Evolutionary conservation across 2,797 vertebrate genomes (phyloP).

Genomic region (Malurus splendens): DNA sequence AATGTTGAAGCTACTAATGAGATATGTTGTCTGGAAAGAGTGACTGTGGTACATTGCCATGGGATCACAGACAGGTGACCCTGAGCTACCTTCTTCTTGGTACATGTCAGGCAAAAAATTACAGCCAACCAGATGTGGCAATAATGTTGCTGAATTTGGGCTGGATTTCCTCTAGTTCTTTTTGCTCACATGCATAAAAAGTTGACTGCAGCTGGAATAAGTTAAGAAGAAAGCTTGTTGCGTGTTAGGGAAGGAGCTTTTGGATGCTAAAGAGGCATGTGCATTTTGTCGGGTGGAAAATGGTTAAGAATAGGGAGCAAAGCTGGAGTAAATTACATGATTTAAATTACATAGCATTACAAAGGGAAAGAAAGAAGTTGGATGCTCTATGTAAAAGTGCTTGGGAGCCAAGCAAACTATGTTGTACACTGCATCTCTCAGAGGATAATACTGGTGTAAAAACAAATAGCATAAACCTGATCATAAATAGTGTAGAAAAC

Average conservation of each 20-base stretch:
- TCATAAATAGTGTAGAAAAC: background rate
- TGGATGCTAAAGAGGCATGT: background rate
- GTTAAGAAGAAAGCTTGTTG: background rate
- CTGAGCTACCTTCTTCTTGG: background rate
- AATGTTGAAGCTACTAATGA: background rate
- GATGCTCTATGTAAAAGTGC: background rate
- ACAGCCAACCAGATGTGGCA: background rate
- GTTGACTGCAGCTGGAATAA: background rate
- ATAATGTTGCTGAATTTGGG: background rate
- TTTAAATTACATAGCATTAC: background rate
- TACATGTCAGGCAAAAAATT: background rate
- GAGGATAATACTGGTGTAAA: background rate
- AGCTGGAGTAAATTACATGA: background rate
- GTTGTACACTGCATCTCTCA: background rate
- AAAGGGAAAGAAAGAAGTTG: background rate
- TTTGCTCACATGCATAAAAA: background rate
- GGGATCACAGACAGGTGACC: background rate
- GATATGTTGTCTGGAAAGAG: background rate
- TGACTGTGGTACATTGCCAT: accelerated
- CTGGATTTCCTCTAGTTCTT: background rate
- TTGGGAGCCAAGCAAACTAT: background rate
- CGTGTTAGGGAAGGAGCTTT: background rate
- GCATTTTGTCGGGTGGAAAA: background rate
- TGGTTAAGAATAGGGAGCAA: background rate
- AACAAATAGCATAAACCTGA: background rate